A percentile compares a stretch with the other conserved stretches of the same genome.
Evolutionary conservation across 2,888 invertebrate species (phyloP).

Genomic region (Liopterus haemorrhoidalis): DNA sequence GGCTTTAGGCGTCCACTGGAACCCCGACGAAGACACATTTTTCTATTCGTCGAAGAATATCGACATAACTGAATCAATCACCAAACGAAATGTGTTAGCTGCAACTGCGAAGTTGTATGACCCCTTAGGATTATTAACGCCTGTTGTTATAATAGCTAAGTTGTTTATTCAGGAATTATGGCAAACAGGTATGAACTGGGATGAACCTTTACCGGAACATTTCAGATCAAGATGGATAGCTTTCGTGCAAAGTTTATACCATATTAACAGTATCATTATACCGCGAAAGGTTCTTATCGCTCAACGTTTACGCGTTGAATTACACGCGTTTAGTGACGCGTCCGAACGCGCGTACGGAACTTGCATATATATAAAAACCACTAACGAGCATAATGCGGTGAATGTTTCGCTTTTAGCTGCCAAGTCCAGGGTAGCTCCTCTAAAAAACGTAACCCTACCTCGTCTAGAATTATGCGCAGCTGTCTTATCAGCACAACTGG

Average conservation of each 20-base stretch:
- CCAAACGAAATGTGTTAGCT: constrained; percentile 29
- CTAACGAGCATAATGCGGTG: neutral
- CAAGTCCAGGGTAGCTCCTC: constrained; percentile 3
- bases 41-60: neutral
- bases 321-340: constrained; percentile 12
- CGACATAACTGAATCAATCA: constrained; percentile 13
- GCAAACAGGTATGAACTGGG: constrained; percentile 13
- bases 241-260: constrained; percentile 6
- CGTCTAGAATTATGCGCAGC: constrained; percentile 6
- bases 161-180: constrained; percentile 27
- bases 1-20: constrained; percentile 9
- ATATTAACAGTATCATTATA: constrained; percentile 6
- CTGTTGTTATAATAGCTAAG: constrained; percentile 26
- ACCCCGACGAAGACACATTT: constrained; percentile 4
- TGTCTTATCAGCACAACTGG: constrained; percentile 2
- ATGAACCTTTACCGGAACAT: constrained; percentile 8
- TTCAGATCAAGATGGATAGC: neutral
- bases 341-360: constrained; percentile 11
- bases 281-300: neutral
- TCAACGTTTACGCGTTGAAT: neutral
- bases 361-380: constrained; percentile 12
- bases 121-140: constrained; percentile 27
- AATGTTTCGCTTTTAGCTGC: constrained; percentile 3
- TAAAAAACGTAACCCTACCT: neutral
- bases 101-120: constrained; percentile 25